Conservation (phyloP, 1,140 invertebrate species). For the Megathymus violae region DNA sequence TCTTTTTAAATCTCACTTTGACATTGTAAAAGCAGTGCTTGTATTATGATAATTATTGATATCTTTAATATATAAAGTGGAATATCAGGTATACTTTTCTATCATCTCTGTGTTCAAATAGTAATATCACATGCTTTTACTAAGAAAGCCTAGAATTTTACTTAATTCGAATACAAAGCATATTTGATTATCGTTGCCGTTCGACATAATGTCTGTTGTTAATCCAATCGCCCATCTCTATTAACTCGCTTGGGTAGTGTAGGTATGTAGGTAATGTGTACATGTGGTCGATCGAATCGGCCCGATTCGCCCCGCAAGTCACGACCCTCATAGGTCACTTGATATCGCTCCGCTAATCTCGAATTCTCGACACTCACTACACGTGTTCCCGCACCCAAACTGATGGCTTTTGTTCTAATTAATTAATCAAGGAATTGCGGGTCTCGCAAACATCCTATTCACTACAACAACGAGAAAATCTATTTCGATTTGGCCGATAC, state of each 20-base stretch:
- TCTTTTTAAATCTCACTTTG: too few species aligned
- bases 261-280: slow-evolving; percentile 8
- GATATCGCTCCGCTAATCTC: slow-evolving; percentile 64
- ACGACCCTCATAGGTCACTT: slow-evolving; percentile 64
- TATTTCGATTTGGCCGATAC: slow-evolving; percentile 62
- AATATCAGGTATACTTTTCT: too few species aligned
- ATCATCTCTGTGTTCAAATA: too few species aligned
- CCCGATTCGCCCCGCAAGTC: slow-evolving; percentile 47
- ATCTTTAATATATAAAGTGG: too few species aligned
- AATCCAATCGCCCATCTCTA: slow-evolving; percentile 17
- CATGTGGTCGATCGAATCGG: slow-evolving; percentile 29
- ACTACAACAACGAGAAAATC: slow-evolving; percentile 42
- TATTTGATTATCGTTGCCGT: background rate
- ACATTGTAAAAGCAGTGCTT: too few species aligned
- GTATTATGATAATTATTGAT: too few species aligned
- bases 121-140: too few species aligned
- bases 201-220: background rate
- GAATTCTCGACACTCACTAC: slow-evolving; percentile 53
- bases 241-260: slow-evolving; percentile 3
- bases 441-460: slow-evolving; percentile 37
- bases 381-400: slow-evolving; percentile 48
- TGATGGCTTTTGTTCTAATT: slow-evolving; percentile 48
- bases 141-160: background rate
- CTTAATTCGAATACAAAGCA: background rate
- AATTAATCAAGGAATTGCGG: slow-evolving; percentile 42